Percentiles rank a stretch among this genome's conserved stretches.
phyloP scores from a whole-genome alignment of 2,888 invertebrate genomes.

The Chaetogeoica ovagalla region DNA sequence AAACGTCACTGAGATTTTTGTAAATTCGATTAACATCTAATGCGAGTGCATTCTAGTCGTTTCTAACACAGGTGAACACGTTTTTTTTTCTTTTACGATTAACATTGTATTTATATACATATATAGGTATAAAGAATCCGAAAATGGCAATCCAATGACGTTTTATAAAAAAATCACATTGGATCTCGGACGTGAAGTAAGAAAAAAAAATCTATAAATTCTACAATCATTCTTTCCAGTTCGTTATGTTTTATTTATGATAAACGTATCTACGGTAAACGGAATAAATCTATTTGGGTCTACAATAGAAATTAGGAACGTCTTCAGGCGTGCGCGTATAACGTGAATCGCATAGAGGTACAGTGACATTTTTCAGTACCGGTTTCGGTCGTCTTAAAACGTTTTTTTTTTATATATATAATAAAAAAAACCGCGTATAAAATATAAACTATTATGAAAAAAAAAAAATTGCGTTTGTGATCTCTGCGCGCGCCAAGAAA shows the following conservation, averaged over 20 bases:
- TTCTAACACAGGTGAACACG: no score
- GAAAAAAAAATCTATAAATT: conserved; percentile 10
- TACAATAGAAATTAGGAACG: background rate
- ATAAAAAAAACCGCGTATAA: no score
- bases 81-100: background rate
- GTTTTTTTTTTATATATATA: no score
- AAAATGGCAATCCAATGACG: conserved; percentile 12
- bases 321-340: background rate
- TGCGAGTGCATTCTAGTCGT: background rate
- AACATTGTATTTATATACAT: no score
- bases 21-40: no score
- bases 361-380: conserved; percentile 20
- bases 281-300: conserved; percentile 7
- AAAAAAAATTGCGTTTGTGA: no score
- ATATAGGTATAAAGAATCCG: background rate
- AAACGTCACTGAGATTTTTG: no score
- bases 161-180: background rate
- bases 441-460: no score
- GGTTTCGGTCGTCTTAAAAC: background rate
- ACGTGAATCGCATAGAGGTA: background rate
- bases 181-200: background rate
- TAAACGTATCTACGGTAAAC: background rate
- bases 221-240: background rate
- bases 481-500: no score
- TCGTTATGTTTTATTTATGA: conserved; percentile 21